Base-by-base conservation (phyloP, 2,888 invertebrate species). In the Chloromyia formosa region DNA sequence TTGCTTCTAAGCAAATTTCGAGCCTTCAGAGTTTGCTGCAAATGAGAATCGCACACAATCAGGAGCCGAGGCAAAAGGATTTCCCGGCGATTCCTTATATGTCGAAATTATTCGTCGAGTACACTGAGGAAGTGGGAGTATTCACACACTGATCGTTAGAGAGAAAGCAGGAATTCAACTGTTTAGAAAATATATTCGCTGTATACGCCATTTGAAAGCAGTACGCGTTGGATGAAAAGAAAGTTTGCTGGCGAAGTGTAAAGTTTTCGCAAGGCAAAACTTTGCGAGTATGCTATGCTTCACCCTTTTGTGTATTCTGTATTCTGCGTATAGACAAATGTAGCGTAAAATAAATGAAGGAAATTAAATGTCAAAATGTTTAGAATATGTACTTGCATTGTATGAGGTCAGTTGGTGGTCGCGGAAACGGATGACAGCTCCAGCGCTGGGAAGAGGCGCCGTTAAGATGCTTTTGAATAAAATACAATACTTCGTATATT, bases 361-460 rank as follows among this genome's bases (percentile, higher is more conserved):
- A 69, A 69, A 69, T 69, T 69, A 69, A 69, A 54, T 54, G 69
- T 69, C 54, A 69, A 23, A 53, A 69, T 54, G 16, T 49, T 23
- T 69, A 27, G 27, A 69, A 54, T 16, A 22, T n/a, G n/a, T n/a
- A n/a, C n/a, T 27, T 69, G 4, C 27, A 27, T 23, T 66, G 9
- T 9, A 22, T 45, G 18, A n/a, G 35, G 56, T 35, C 27, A 35
- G 27, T 35, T 4, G 27, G 27, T 35, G 27, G 27, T 7, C 27
- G 27, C 27, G 27, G 27, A 35, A 35, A 35, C 7, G 27, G 27
- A 35, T 35, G 27, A 35, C 27, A 35, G 27, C 7, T 7, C 27
- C 27, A 35, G 27, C 27, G 7, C 3, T 35, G 27, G 27, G 7
- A 35, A 7, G 27, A 35, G 27, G 27, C 27, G 7, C 3, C 7